Evolutionary conservation across 2,113 vertebrate species (phyloP), one percentile per base, ranked within the genome.

Genomic region (Athene cunicularia): DNA sequence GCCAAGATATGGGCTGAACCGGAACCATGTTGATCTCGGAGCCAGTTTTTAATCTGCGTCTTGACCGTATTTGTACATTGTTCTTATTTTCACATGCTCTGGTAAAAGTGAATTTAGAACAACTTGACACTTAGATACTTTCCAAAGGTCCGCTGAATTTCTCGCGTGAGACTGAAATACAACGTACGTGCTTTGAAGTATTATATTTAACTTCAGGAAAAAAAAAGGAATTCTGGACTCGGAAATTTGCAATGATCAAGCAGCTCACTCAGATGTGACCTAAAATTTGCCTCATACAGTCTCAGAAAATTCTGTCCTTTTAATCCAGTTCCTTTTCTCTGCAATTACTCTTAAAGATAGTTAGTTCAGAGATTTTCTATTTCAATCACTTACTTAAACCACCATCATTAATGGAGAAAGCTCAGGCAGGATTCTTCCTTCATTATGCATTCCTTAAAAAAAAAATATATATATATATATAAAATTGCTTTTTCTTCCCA

Each of bases 301-400:
- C 64, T 90, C 26, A 16, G 80, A 70, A 84, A 86, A 82, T 72
- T 66, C 35, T 92, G 33, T 41, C 56, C 63, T 89, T 96, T 80
- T 41, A 93, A 80, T 95, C 85, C 70, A 39, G 15, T 72, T 94
- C 9, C 80, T 1, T 66, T 95, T 94, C 93, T 64, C 47, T 82
- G 26, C 93, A 52, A 13, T 84, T 80, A n/a, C 91, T 88, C 71
- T 86, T 85, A 79, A 60, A 33, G n/a, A n/a, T 39, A 90, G 72
- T 53, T 23, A 53, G 72, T 72, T 76, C 64, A 95, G 83, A 93
- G 94, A 75, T 94, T 95, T 97, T 82, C 71, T 79, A 15, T 95
- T 45, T 32, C 64, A 86, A 12, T 73, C 80, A 35, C 60, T 93
- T 60, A 35, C 60, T 93, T 60, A 73, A 70, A 71, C 30, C 81